Percentiles rank a stretch among this genome's conserved stretches.
These are phyloP conservation scores for Drosophila atroscutellata DNA, from an alignment of 2,888 invertebrate genomes.

Conservation along the genomic window DNA sequence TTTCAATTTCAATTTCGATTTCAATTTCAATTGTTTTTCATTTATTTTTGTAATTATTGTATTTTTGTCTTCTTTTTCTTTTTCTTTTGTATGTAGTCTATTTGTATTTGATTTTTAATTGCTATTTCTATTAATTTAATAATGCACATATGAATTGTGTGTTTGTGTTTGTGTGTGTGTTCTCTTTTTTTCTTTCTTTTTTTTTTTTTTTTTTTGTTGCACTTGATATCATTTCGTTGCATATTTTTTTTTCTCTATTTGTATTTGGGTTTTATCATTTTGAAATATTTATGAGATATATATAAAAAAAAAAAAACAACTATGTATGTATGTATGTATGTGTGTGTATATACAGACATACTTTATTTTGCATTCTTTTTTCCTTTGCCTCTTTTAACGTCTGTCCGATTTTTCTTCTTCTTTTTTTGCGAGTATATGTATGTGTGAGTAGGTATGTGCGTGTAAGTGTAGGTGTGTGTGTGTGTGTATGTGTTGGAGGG, in stretches of 20 bases:
- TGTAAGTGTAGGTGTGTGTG: not conserved
- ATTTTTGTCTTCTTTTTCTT: slow-evolving; percentile 15
- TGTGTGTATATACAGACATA: slow-evolving; percentile 24
- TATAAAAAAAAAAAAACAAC: not conserved
- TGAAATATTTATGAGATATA: slow-evolving; percentile 19
- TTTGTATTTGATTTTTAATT: slow-evolving; percentile 29
- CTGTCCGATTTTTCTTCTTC: slow-evolving; percentile 27
- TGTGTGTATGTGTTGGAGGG: not conserved
- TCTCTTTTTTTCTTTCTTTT: slow-evolving; percentile 6
- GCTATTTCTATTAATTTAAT: slow-evolving; percentile 48
- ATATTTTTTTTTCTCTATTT: slow-evolving; percentile 16
- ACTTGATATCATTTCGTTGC: slow-evolving; percentile 15
- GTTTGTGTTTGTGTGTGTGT: slow-evolving; percentile 4
- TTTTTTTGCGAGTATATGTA: slow-evolving; percentile 1
- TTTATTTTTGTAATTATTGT: slow-evolving; percentile 13
- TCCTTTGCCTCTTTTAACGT: slow-evolving; percentile 10
- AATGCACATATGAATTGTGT: slow-evolving; percentile 50
- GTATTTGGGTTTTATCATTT: slow-evolving; percentile 19
- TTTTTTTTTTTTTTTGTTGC: not conserved
- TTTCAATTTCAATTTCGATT: slow-evolving; percentile 45
- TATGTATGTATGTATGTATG: slow-evolving; percentile 15
- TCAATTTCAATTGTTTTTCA: slow-evolving; percentile 35
- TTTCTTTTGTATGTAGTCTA: slow-evolving; percentile 21
- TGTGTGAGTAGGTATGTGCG: not conserved
- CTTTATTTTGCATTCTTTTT: slow-evolving; percentile 18